These are phyloP conservation scores for Rutpela maculata DNA, from an alignment of 2,888 invertebrate species.

Conservation along the genomic window DNA sequence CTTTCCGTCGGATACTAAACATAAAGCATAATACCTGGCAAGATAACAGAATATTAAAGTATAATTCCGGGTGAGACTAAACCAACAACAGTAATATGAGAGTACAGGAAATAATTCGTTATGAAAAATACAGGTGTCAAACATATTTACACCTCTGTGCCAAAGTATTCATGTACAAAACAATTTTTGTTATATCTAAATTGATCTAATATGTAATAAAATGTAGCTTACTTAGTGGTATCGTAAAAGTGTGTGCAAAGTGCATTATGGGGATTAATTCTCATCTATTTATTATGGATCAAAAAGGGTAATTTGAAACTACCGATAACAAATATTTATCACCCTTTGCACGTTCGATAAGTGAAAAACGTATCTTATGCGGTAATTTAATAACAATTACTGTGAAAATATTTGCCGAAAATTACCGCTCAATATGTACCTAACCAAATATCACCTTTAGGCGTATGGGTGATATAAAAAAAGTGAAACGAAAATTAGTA, in stretches of 20 bases:
- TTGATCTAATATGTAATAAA: not conserved
- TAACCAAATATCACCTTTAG: not conserved
- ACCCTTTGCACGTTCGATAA: not conserved
- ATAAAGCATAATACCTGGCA: too few relatives aligned
- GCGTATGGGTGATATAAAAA: not conserved
- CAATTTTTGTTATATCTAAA: not conserved
- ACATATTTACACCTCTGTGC: not conserved
- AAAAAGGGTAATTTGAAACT: not conserved
- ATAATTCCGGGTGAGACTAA: too few relatives aligned
- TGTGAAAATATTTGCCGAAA: slow-evolving; percentile 13
- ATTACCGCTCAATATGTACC: not conserved
- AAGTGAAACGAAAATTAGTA: slow-evolving; percentile 24
- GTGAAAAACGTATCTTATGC: not conserved
- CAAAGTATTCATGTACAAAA: not conserved
- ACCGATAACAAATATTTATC: slow-evolving; percentile 12
- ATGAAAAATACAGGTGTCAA: not conserved
- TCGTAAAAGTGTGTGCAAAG: not conserved
- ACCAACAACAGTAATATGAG: too few relatives aligned
- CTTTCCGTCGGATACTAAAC: slow-evolving; percentile 23
- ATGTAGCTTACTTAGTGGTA: not conserved
- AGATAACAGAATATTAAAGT: too few relatives aligned
- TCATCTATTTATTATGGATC: not conserved
- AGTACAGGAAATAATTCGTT: too few relatives aligned
- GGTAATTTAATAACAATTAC: slow-evolving; percentile 16
- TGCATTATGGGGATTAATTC: not conserved